These are phyloP conservation scores for Puma concolor DNA, from an alignment of 2,113 vertebrate genomes.

Conservation along the genomic window DNA sequence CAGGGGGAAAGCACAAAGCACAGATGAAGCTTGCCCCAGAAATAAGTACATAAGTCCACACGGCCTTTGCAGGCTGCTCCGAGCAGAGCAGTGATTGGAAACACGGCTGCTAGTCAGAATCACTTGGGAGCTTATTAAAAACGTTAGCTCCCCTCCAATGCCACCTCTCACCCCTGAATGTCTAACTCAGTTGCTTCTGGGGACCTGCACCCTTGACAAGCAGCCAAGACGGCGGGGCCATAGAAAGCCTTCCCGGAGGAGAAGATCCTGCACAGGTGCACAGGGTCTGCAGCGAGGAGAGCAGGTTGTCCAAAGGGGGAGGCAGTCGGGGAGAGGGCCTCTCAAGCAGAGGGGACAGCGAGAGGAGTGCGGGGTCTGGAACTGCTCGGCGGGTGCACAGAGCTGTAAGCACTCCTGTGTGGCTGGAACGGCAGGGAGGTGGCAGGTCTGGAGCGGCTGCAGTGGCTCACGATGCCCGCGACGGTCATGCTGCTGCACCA, in stretches of 20 bases:
- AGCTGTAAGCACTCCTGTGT: fast-evolving
- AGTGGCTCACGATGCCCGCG: fast-evolving
- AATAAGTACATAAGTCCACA: no score
- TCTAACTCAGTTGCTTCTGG: not conserved
- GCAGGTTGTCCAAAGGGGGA: no score
- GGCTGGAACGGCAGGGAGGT: fast-evolving
- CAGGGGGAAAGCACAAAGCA: not conserved
- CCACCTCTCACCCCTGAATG: fast-evolving
- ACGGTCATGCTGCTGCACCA: fast-evolving
- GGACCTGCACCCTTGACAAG: not conserved
- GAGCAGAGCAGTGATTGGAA: not conserved
- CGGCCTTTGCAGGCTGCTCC: fast-evolving
- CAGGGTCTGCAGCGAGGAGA: no score
- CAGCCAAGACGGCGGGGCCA: not conserved
- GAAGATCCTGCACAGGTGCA: not conserved
- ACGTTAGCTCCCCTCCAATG: fast-evolving
- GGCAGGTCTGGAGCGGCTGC: fast-evolving
- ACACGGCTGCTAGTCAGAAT: fast-evolving
- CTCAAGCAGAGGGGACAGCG: not conserved
- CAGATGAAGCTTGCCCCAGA: not conserved
- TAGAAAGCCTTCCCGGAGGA: not conserved
- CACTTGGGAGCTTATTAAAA: not conserved
- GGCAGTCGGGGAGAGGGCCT: fast-evolving
- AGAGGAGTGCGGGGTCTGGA: no score
- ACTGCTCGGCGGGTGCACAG: fast-evolving